Evolutionary conservation across 2,113 vertebrate genomes (phyloP).

Genomic region (Ursus arctos): DNA sequence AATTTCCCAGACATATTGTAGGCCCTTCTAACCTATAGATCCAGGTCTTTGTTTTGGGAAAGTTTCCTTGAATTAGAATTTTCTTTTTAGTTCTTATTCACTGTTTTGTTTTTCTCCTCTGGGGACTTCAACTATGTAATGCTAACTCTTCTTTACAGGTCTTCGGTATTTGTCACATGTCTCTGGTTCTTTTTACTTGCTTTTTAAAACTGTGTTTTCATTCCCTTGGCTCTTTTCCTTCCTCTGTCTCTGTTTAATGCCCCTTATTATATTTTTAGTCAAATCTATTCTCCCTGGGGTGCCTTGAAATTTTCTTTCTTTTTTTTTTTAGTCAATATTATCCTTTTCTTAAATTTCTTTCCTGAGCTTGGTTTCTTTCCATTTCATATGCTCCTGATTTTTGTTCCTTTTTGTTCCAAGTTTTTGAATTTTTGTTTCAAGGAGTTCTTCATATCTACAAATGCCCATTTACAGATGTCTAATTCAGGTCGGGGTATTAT

Average conservation of each 20-base stretch:
- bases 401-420: neutral
- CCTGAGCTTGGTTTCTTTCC: neutral
- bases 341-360: neutral
- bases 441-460: neutral
- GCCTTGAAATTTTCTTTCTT: neutral
- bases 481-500: neutral
- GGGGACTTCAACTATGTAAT: neutral
- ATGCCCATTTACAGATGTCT: neutral
- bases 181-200: neutral
- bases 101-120: neutral
- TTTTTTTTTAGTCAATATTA: neutral
- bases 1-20: neutral
- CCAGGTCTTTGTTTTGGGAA: neutral
- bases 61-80: neutral
- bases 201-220: neutral
- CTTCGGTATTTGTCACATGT: neutral
- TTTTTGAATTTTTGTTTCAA: conserved; percentile 1
- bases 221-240: neutral
- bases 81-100: neutral
- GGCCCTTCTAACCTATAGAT: neutral
- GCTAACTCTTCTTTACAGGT: neutral
- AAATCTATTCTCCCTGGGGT: neutral
- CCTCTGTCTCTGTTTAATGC: neutral
- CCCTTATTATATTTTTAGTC: neutral
- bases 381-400: neutral